Percentiles rank a stretch among this genome's conserved stretches.
Conservation (phyloP, 2,888 invertebrate species). For the Ochropleura leucogaster region DNA sequence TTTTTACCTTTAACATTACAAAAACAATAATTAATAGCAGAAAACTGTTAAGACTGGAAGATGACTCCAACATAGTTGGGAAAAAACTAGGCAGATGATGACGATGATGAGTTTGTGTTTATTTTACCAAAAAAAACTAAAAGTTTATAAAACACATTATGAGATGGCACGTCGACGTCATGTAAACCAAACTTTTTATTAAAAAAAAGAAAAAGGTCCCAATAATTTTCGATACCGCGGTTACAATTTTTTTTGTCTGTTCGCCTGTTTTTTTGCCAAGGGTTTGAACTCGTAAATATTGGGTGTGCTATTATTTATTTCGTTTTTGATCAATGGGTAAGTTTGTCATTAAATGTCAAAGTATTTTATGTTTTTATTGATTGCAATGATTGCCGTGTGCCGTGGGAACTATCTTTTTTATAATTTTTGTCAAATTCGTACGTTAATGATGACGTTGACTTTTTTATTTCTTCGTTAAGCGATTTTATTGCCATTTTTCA, state of each 20-base stretch:
- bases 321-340: conserved; percentile 74
- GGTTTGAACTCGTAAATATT: conserved; percentile 77
- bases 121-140: background rate
- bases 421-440: conserved; percentile 60
- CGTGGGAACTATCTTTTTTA: conserved; percentile 80
- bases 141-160: background rate
- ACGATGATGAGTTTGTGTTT: background rate
- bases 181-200: conserved; percentile 40
- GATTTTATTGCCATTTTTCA: conserved; percentile 73
- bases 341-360: conserved; percentile 88
- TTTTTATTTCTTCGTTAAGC: conserved; percentile 72
- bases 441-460: conserved; percentile 84
- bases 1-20: background rate
- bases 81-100: too few relatives aligned
- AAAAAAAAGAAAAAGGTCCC: conserved; percentile 49
- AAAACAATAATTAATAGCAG: background rate
- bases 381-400: conserved; percentile 75
- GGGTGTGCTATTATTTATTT: conserved; percentile 68
- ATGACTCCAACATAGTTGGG: too few relatives aligned
- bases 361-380: conserved; percentile 86
- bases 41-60: too few relatives aligned
- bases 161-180: conserved; percentile 1
- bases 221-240: conserved; percentile 81
- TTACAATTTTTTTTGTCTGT: conserved; percentile 71
- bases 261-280: conserved; percentile 74